Evolutionary conservation across 2,113 vertebrate species (phyloP).

Genomic region (Dermatemys mawii): DNA sequence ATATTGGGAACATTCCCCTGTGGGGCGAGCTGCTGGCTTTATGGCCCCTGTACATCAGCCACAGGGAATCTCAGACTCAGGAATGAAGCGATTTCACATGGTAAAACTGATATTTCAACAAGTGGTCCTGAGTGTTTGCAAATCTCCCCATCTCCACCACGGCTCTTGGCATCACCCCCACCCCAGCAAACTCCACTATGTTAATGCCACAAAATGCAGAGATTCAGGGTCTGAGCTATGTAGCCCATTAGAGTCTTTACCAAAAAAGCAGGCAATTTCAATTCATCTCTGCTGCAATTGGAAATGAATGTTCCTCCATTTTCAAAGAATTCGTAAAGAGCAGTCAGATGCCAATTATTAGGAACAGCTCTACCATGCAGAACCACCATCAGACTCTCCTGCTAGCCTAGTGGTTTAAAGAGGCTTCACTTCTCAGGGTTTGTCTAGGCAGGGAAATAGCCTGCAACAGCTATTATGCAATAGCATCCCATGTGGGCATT

Average conservation of each 20-base stretch:
- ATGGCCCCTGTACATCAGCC: too few species aligned
- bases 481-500: neutral
- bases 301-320: neutral
- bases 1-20: neutral
- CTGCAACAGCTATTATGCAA: too few species aligned
- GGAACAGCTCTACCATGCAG: neutral
- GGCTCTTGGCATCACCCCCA: too few species aligned
- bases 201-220: neutral
- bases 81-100: too few species aligned
- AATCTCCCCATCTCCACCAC: too few species aligned
- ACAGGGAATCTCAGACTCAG: neutral
- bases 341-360: neutral
- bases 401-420: neutral
- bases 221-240: neutral
- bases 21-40: neutral
- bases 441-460: neutral
- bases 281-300: neutral
- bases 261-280: neutral
- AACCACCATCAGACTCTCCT: neutral
- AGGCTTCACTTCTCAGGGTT: neutral
- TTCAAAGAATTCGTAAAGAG: neutral
- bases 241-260: accelerated
- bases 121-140: neutral
- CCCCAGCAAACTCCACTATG: neutral
- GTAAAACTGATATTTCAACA: too few species aligned